Conservation (phyloP, 2,888 invertebrate species). For the Cerceris rybyensis region DNA sequence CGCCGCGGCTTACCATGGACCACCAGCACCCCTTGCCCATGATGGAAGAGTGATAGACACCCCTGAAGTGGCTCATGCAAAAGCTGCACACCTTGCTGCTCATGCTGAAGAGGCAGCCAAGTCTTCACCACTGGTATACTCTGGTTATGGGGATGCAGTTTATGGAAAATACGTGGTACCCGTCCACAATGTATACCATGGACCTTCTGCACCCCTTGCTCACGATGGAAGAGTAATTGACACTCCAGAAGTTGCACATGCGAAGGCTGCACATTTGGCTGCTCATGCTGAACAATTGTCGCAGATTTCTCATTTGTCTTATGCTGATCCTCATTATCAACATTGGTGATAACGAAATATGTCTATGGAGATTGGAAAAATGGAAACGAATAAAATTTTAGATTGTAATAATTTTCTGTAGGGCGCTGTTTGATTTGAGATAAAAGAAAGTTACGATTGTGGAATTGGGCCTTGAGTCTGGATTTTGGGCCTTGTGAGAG, state of each 20-base stretch:
- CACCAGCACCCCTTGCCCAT: slow-evolving; percentile 72
- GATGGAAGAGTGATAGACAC: slow-evolving; percentile 75
- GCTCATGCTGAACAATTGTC: slow-evolving; percentile 70
- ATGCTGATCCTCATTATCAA: slow-evolving; percentile 29
- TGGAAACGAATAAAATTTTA: too few relatives aligned
- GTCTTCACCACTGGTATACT: slow-evolving; percentile 56
- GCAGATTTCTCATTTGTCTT: slow-evolving; percentile 51
- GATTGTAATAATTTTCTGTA: slow-evolving; percentile 33
- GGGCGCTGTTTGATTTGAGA: too few relatives aligned
- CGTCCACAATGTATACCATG: slow-evolving; percentile 63
- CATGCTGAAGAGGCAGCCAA: slow-evolving; percentile 72
- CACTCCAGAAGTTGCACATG: slow-evolving; percentile 78
- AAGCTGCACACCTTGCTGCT: slow-evolving; percentile 74
- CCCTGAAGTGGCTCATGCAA: slow-evolving; percentile 77
- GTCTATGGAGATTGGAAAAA: neutral
- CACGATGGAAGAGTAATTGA: slow-evolving; percentile 75
- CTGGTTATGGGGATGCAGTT: slow-evolving; percentile 59
- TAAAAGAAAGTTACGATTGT: too few relatives aligned
- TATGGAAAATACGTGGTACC: slow-evolving; percentile 24
- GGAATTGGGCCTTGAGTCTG: too few relatives aligned
- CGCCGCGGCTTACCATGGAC: slow-evolving; percentile 66
- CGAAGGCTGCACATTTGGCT: slow-evolving; percentile 75
- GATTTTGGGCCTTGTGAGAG: too few relatives aligned
- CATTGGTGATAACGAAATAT: slow-evolving; percentile 32
- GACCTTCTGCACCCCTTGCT: slow-evolving; percentile 72